phyloP scores from a whole-genome alignment of 2,888 invertebrate species.

The Amiota minor region DNA sequence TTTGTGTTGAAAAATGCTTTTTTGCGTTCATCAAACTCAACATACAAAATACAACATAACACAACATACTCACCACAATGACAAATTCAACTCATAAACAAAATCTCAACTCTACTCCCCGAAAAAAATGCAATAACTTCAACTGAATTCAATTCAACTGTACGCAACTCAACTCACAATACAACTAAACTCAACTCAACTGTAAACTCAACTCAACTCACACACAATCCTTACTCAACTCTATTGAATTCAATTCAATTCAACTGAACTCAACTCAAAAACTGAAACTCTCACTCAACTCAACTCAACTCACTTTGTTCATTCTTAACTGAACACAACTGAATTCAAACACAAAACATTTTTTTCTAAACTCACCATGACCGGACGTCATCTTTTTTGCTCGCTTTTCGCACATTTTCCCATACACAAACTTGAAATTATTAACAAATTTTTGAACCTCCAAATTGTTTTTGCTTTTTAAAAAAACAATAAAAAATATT shows the following conservation, averaged over 20 bases:
- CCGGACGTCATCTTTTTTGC: slow-evolving; percentile 24
- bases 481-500: not conserved
- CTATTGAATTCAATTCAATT: not conserved
- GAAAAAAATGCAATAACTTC: not conserved
- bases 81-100: slow-evolving; percentile 36
- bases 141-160: slow-evolving; percentile 2
- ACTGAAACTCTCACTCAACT: slow-evolving; percentile 16
- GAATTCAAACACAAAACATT: slow-evolving; percentile 15
- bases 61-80: slow-evolving; percentile 38
- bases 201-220: slow-evolving; percentile 25
- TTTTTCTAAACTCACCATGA: not conserved
- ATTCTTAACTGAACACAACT: not conserved
- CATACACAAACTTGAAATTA: not conserved
- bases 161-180: slow-evolving; percentile 25
- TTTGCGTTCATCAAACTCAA: slow-evolving; percentile 47
- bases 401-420: slow-evolving; percentile 34
- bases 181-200: slow-evolving; percentile 15
- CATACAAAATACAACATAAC: slow-evolving; percentile 37
- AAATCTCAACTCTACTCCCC: slow-evolving; percentile 26
- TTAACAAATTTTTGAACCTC: too few species aligned
- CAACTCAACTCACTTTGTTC: slow-evolving; percentile 11
- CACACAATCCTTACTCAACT: slow-evolving; percentile 32
- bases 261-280: not conserved
- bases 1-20: slow-evolving; percentile 63
- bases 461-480: not conserved